Percentiles rank a stretch among this genome's conserved stretches.
Conservation (phyloP, 2,113 vertebrate species). For the Cyprinus carpio region DNA sequence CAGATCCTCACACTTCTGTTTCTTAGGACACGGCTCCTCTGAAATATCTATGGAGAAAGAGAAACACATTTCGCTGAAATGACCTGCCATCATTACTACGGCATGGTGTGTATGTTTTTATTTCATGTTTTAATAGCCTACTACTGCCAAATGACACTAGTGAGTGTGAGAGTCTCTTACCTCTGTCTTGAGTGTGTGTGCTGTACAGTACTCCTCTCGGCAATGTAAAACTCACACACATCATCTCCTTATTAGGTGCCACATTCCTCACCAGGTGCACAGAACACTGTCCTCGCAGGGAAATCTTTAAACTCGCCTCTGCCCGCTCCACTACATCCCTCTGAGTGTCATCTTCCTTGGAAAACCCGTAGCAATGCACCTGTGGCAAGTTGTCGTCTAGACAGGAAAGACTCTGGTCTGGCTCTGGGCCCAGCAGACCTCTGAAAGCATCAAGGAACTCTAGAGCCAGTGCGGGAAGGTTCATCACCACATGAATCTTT, state of each 20-base stretch:
- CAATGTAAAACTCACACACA: slow-evolving; percentile 88
- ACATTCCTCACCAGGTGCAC: slow-evolving; percentile 90
- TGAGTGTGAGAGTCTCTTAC: slow-evolving; percentile 68
- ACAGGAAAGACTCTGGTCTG: slow-evolving; percentile 37
- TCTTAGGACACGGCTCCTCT: slow-evolving; percentile 83
- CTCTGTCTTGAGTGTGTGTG: slow-evolving; percentile 64
- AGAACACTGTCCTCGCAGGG: slow-evolving; percentile 77
- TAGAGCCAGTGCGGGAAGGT: slow-evolving; percentile 88
- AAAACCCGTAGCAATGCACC: slow-evolving; percentile 93
- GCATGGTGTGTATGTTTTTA: not conserved
- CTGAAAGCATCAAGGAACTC: slow-evolving; percentile 88
- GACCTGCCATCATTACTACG: no score
- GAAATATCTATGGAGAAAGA: slow-evolving; percentile 39
- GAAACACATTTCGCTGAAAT: not conserved
- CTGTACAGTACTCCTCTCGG: slow-evolving; percentile 81
- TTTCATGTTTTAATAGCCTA: slow-evolving; percentile 1
- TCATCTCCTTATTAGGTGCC: slow-evolving; percentile 95
- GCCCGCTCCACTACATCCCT: slow-evolving; percentile 79
- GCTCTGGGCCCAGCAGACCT: slow-evolving; percentile 74
- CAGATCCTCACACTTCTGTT: slow-evolving; percentile 71
- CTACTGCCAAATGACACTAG: not conserved
- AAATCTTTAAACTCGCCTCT: slow-evolving; percentile 74
- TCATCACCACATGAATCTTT: slow-evolving; percentile 88
- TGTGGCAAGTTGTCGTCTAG: slow-evolving; percentile 73
- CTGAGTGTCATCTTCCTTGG: slow-evolving; percentile 80